Evolutionary conservation across 2,113 vertebrate species (phyloP).

Genomic region (Rhabdornis inornatus): DNA sequence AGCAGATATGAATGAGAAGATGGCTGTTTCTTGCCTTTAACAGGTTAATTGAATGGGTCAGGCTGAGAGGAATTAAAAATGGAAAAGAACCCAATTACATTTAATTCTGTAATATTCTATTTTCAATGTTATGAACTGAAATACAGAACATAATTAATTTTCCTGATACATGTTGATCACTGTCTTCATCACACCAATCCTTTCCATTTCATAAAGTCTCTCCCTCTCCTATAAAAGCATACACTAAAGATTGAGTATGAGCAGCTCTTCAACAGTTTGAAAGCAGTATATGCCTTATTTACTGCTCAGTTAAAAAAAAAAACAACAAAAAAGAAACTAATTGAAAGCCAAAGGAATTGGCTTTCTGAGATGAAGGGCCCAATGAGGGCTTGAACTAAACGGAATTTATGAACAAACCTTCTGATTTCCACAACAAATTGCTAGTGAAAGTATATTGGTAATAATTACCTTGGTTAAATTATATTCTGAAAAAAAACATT

Average conservation of each 20-base stretch:
- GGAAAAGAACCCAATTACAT: neutral
- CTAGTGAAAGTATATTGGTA: neutral
- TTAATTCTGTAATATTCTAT: neutral
- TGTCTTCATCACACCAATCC: neutral
- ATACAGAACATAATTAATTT: neutral
- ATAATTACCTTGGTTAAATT: neutral
- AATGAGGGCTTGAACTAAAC: neutral
- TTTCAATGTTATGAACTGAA: neutral
- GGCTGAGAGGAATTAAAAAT: slow-evolving; percentile 18
- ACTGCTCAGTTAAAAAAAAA: neutral
- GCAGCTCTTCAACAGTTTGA: neutral
- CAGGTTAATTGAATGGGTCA: neutral
- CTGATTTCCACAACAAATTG: neutral
- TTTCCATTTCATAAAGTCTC: neutral
- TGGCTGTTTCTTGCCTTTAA: slow-evolving; percentile 5
- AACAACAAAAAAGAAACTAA: neutral
- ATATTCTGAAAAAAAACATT: neutral
- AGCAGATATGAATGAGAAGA: neutral
- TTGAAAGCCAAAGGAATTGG: too few relatives aligned
- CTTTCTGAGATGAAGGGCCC: neutral
- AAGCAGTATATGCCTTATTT: neutral
- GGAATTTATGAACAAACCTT: neutral
- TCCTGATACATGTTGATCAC: neutral
- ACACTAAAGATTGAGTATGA: neutral
- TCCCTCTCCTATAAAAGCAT: neutral